Percentiles rank a stretch among this genome's conserved stretches.
Conservation (phyloP, 2,888 invertebrate genomes). For the Acanthopleura granulata region DNA sequence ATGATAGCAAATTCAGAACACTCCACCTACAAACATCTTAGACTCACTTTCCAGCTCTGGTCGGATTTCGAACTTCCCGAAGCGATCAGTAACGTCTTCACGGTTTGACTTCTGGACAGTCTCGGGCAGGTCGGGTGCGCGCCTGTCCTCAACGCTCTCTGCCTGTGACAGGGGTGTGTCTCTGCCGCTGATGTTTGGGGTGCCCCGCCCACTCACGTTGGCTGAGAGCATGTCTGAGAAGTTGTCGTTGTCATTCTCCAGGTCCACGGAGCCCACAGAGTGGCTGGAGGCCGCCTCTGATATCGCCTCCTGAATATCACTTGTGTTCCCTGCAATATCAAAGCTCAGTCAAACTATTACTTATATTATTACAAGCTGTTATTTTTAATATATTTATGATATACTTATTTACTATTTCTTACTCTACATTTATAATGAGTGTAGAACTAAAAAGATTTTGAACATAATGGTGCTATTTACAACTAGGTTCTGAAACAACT, state of each 20-base stretch:
- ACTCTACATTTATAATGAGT: too few species aligned
- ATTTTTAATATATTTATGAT: too few species aligned
- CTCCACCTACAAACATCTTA: too few species aligned
- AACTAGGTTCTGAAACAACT: too few species aligned
- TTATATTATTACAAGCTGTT: too few species aligned
- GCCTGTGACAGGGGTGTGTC: constrained; percentile 94
- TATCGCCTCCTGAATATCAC: constrained; percentile 93
- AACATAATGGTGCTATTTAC: too few species aligned
- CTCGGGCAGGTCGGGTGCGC: constrained; percentile 66
- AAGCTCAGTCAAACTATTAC: background rate
- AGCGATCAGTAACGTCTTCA: constrained; percentile 97
- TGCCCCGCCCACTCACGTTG: constrained; percentile 86
- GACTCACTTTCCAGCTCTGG: constrained; percentile 59
- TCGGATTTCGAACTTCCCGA: constrained; percentile 95
- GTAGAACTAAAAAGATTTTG: too few species aligned
- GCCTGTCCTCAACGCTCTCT: constrained; percentile 54
- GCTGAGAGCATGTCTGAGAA: constrained; percentile 98
- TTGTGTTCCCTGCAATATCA: constrained; percentile 80
- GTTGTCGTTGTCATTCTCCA: constrained; percentile 81
- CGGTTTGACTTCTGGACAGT: constrained; percentile 81
- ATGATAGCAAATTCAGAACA: constrained; percentile 7
- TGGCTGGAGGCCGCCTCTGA: constrained; percentile 97
- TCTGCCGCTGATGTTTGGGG: constrained; percentile 73
- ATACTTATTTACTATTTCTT: too few species aligned
- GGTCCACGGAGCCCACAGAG: constrained; percentile 84